These are phyloP conservation scores for Zygothrica quintamaculata DNA, from an alignment of 2,888 invertebrate species.

Conservation along the genomic window DNA sequence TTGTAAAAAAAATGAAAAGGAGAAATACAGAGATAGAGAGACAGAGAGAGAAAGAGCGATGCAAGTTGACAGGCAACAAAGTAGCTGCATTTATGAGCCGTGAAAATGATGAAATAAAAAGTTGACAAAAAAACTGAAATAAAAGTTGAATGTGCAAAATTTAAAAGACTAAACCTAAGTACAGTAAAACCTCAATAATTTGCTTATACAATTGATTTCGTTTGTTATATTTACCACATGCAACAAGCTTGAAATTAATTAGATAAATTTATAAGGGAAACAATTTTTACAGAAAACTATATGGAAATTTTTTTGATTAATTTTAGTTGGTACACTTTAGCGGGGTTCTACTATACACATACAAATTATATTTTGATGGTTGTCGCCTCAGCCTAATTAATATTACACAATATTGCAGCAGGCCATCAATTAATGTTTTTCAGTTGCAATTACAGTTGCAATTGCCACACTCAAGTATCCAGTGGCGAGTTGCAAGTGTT, in stretches of 20 bases:
- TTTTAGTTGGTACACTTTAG: background rate
- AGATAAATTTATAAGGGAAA: too few relatives aligned
- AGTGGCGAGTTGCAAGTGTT: too few relatives aligned
- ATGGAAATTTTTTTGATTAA: too few relatives aligned
- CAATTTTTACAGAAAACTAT: too few relatives aligned
- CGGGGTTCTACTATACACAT: slow-evolving; percentile 1
- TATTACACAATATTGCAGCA: slow-evolving; percentile 62
- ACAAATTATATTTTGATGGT: slow-evolving; percentile 59
- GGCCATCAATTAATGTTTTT: slow-evolving; percentile 54
- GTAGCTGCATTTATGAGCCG: slow-evolving; percentile 71
- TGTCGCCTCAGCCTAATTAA: slow-evolving; percentile 62
- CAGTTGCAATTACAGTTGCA: slow-evolving; percentile 4
- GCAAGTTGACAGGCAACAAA: slow-evolving; percentile 61
- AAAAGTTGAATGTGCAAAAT: slow-evolving; percentile 7
- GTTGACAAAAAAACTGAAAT: slow-evolving; percentile 20
- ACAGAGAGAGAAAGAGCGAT: slow-evolving; percentile 1
- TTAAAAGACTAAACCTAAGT: background rate
- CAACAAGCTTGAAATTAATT: too few relatives aligned
- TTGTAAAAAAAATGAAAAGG: slow-evolving; percentile 9
- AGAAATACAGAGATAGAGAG: background rate
- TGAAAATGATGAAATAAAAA: slow-evolving; percentile 64
- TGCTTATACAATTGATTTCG: too few relatives aligned
- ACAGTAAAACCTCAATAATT: background rate
- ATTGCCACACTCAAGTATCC: slow-evolving; percentile 13
- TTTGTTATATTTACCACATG: too few relatives aligned